Evolutionary conservation across 2,888 invertebrate genomes (phyloP).

Genomic region (Aquatica leii): DNA sequence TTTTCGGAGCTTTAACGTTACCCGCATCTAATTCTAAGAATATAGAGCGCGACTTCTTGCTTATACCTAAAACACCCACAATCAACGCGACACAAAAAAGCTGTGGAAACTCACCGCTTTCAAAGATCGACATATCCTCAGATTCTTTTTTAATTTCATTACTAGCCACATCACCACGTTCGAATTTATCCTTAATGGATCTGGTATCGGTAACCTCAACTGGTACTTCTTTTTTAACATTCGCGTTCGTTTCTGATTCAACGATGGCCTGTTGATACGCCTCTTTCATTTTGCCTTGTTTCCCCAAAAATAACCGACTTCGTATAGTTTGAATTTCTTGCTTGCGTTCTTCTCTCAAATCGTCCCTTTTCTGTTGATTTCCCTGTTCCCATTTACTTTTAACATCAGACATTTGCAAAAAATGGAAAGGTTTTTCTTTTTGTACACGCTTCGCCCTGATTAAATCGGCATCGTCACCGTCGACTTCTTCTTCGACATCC

Average conservation of each 20-base stretch:
- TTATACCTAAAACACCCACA: constrained; percentile 69
- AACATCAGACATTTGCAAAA: constrained; percentile 85
- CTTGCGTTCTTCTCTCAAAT: constrained; percentile 81
- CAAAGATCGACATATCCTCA: constrained; percentile 79
- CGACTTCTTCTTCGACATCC: constrained; percentile 64
- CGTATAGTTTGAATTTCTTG: constrained; percentile 89
- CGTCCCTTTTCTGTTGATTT: constrained; percentile 65
- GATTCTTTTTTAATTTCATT: constrained; percentile 68
- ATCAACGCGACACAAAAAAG: neutral
- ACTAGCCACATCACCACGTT: constrained; percentile 75
- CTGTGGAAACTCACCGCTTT: constrained; percentile 70
- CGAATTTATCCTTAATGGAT: constrained; percentile 76
- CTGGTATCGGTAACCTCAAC: constrained; percentile 65
- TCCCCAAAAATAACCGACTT: constrained; percentile 85
- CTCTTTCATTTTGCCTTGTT: constrained; percentile 89
- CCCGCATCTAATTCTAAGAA: constrained; percentile 87
- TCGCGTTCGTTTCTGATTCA: constrained; percentile 71
- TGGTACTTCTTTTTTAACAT: constrained; percentile 64
- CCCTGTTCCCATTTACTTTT: constrained; percentile 84
- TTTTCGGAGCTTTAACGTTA: constrained; percentile 69
- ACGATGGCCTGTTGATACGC: constrained; percentile 90
- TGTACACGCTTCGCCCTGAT: constrained; percentile 66
- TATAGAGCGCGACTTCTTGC: constrained; percentile 85
- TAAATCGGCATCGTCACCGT: constrained; percentile 70
- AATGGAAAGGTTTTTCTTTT: constrained; percentile 80